Evolutionary conservation across 2,113 vertebrate species (phyloP), one percentile per base, ranked within the genome.

Genomic region (Nestor notabilis): DNA sequence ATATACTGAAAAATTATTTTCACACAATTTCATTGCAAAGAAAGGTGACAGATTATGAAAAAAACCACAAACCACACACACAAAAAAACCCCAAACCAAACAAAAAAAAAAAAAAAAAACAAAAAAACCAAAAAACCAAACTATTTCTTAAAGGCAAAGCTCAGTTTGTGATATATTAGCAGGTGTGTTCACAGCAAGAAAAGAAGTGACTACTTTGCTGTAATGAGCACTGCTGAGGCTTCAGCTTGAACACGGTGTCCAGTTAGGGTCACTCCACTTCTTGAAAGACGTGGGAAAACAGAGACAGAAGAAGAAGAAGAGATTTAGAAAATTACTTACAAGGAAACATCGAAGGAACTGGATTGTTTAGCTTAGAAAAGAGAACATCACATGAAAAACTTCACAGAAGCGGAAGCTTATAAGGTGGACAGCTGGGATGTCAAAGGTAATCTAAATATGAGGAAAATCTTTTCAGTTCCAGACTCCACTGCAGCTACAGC

Each of bases 311-410:
- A 70, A 68, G 49, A 84, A 71, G 50, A 86, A 60, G 83, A 87
- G 24, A 47, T 82, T 95, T 89, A 84, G 47, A 91, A 87, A 95
- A 58, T 84, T 65, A 64, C 65, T 93, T 93, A 56, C 25, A 84
- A 82, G 74, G 52, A 65, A 96, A 71, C 29, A 75, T 31, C 55
- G 65, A 79, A 89, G 83, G 74, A 96, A 94, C 44, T 76, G 41
- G 78, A 95, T 39, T 95, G 64, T 72, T 96, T 93, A 93, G 83
- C 69, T 91, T 91, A 91, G 77, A 84, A 95, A 92, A 96, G 65
- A 82, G 47, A 91, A 89, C 17, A 72, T 24, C 72, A 64, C 8
- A 4, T 87, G 89, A 92, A 94, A 92, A 95, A 82, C 60, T 91
- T 91, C 89, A 87, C 65, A 82, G 90, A 91, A 80, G 74, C 4